Percentiles rank a stretch among this genome's conserved stretches.
phyloP scores from a whole-genome alignment of 2,888 invertebrate species.

The Nasonovia ribisnigri region DNA sequence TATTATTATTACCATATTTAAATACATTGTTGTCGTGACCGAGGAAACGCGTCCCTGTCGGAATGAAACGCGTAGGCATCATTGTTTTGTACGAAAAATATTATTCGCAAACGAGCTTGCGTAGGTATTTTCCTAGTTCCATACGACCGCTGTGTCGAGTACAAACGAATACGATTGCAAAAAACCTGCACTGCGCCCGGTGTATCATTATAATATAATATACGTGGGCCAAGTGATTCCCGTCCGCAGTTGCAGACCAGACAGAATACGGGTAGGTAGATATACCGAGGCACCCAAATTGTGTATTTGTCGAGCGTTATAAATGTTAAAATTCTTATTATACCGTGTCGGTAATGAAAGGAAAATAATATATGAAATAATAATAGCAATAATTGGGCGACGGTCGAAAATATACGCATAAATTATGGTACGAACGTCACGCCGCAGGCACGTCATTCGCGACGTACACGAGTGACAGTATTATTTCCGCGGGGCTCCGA shows the following conservation, averaged over 20 bases:
- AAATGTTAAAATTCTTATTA: not conserved
- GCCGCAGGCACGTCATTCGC: not conserved
- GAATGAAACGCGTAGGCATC: not conserved
- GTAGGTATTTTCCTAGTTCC: not conserved
- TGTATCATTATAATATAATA: not conserved
- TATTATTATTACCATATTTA: not conserved
- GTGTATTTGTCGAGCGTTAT: not conserved
- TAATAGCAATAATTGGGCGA: conserved; percentile 11
- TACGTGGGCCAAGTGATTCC: not conserved
- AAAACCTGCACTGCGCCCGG: not conserved
- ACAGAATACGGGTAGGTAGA: not conserved
- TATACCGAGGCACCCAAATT: not conserved
- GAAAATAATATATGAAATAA: not conserved
- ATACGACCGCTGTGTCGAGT: not conserved
- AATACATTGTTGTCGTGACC: not conserved
- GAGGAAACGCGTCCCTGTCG: not conserved
- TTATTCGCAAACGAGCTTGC: not conserved
- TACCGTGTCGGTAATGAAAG: not conserved
- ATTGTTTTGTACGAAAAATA: not conserved
- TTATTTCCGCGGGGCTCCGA: not conserved
- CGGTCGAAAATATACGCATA: not conserved
- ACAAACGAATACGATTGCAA: not conserved
- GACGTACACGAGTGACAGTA: not conserved
- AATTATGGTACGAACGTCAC: conserved; percentile 25
- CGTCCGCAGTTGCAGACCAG: not conserved